Evolutionary conservation across 2,113 vertebrate genomes (phyloP), one percentile per base, ranked within the genome.

Genomic region (Dendrocopos noguchii): DNA sequence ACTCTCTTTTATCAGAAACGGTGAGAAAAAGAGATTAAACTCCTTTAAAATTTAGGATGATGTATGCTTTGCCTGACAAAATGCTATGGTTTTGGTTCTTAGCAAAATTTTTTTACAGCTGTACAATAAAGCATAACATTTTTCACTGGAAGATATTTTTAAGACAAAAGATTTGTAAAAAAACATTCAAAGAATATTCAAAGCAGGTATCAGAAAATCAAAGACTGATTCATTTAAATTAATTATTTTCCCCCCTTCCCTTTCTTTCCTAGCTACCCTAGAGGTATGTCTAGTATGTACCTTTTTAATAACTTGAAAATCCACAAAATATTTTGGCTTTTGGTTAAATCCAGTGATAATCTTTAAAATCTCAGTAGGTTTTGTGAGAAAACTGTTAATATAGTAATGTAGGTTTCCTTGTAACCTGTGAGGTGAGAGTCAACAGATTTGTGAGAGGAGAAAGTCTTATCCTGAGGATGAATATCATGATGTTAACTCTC

Each of bases 201-300:
- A 85, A 79, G 19, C 5, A 65, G 31, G 39, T 15, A 29, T 33
- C 33, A 78, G 27, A 84, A 88, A 81, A 60, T 3, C 42, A 39
- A 65, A 57, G 12, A 34, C 12, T 52, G 21, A 71, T 80, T 57
- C 73, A 46, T 76, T 82, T 61, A 53, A 3, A 42, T 15, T 28
- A 2, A 4, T 72, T 7, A 29, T 22, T 80, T 15, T 88, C 71
- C 1, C 1, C 7, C 6, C 7, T 68, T 64, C 6, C 22, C 8
- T 78, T 78, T 16, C 12, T 44, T 74, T 78, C 12, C 9, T 44
- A 18, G 3, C 6, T 56, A 21, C 46, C 10, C 27, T n/a, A 65
- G 34, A 72, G 4, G 1, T 46, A 10, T 0, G 0, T 36, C 6
- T 60, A n/a, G 4, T 2, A 8, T 12, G 4, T 4, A 10, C 2